Evolutionary conservation across 2,888 invertebrate genomes (phyloP).

Genomic region (Campopleginae sp.): DNA sequence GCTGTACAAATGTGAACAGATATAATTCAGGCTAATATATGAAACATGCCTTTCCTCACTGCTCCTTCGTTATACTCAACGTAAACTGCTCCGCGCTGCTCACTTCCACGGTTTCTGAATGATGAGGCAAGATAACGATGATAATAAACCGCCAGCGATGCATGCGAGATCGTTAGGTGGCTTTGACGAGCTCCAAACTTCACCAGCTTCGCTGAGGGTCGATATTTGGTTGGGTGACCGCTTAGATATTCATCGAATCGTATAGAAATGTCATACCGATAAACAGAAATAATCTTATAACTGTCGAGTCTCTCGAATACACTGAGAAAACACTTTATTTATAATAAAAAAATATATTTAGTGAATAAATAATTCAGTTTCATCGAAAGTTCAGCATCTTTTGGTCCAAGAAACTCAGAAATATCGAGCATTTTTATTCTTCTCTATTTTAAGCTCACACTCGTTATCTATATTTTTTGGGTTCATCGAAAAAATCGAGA

Average conservation of each 20-base stretch:
- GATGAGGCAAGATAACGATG: neutral
- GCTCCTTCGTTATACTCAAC: too few species aligned
- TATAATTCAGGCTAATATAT: neutral
- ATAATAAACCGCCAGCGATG: neutral
- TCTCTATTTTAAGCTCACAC: constrained; percentile 3
- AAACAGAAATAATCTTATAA: too few species aligned
- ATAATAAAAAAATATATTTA: too few species aligned
- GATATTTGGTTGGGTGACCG: too few species aligned
- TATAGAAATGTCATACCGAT: too few species aligned
- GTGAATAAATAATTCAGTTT: constrained; percentile 54
- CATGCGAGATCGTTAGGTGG: too few species aligned
- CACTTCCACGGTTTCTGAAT: neutral
- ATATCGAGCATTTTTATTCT: constrained; percentile 27
- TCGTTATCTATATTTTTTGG: neutral
- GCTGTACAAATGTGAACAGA: neutral
- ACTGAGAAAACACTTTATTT: too few species aligned
- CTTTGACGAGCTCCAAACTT: too few species aligned
- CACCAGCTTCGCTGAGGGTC: too few species aligned
- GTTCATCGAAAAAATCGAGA: constrained; percentile 9
- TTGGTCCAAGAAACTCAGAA: constrained; percentile 44
- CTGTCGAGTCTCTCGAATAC: too few species aligned
- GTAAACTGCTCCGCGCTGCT: neutral
- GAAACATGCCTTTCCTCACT: neutral
- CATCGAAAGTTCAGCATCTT: constrained; percentile 48
- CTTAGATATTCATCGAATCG: too few species aligned